phyloP scores from a whole-genome alignment of 2,888 invertebrate genomes.

The Criorhina ranunculi region DNA sequence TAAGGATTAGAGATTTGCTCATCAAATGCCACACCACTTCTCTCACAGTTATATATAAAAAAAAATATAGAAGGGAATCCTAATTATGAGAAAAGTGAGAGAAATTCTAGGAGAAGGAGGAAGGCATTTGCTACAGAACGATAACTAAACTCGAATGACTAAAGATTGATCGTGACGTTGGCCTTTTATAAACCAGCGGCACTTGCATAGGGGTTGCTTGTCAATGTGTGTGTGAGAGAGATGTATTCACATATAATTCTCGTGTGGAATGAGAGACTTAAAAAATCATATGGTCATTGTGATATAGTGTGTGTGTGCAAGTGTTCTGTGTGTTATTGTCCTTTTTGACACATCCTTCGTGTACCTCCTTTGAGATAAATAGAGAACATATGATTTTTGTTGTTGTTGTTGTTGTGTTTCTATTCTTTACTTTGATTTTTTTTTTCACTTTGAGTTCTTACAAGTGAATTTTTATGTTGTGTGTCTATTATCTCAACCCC shows the following conservation, averaged over 20 bases:
- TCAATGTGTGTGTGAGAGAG: slow-evolving; percentile 16
- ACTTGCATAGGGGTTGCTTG: slow-evolving; percentile 64
- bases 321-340: slow-evolving; percentile 34
- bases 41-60: slow-evolving; percentile 5
- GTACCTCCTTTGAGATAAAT: slow-evolving; percentile 49
- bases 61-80: slow-evolving; percentile 14
- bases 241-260: not conserved
- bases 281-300: slow-evolving; percentile 65
- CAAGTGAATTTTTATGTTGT: slow-evolving; percentile 70
- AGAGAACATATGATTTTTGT: slow-evolving; percentile 75
- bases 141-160: slow-evolving; percentile 77
- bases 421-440: slow-evolving; percentile 12
- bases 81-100: slow-evolving; percentile 34
- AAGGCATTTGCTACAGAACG: slow-evolving; percentile 75
- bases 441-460: slow-evolving; percentile 20
- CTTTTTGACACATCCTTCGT: slow-evolving; percentile 72
- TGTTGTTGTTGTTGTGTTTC: slow-evolving; percentile 43
- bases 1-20: not conserved
- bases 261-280: slow-evolving; percentile 52
- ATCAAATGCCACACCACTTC: slow-evolving; percentile 28
- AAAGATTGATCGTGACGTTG: slow-evolving; percentile 59
- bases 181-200: slow-evolving; percentile 72
- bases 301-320: slow-evolving; percentile 1
- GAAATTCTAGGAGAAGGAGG: slow-evolving; percentile 43
- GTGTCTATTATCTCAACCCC: slow-evolving; percentile 57